Evolutionary conservation across 2,797 vertebrate species (phyloP).

Genomic region (Gymnocypris eckloni): DNA sequence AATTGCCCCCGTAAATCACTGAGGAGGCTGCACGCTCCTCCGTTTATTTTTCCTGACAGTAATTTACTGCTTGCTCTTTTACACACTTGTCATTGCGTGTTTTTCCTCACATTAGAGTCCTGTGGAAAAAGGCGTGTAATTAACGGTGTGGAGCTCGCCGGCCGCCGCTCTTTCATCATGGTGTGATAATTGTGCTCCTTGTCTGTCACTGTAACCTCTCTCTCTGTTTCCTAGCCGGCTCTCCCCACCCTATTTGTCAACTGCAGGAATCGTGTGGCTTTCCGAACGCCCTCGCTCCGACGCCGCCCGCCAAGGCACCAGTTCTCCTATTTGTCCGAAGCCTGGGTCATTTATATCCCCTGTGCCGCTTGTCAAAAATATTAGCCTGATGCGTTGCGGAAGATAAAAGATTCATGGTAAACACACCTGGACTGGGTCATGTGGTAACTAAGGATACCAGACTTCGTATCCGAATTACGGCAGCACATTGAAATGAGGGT

Average conservation of each 20-base stretch:
- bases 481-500: constrained; percentile 51
- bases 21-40: constrained; percentile 83
- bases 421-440: constrained; percentile 71
- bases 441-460: constrained; percentile 44
- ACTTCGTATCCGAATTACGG: constrained; percentile 38
- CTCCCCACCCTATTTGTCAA: constrained; percentile 90
- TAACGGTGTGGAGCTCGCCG: constrained; percentile 88
- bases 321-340: constrained; percentile 85
- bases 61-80: constrained; percentile 99
- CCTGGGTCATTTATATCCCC: constrained; percentile 88
- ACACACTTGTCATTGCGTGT: constrained; percentile 99
- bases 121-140: constrained; percentile 99
- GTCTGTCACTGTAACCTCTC: constrained; percentile 97
- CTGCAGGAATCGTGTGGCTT: constrained; percentile 76
- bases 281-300: constrained; percentile 69
- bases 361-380: constrained; percentile 83
- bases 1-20: constrained; percentile 99
- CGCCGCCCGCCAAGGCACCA: constrained; percentile 70
- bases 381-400: constrained; percentile 81
- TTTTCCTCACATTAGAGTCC: constrained; percentile 99
- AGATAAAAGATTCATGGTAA: constrained; percentile 81
- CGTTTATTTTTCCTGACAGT: constrained; percentile 99
- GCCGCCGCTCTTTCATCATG: constrained; percentile 98
- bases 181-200: constrained; percentile 99
- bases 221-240: constrained; percentile 78